phyloP scores from a whole-genome alignment of 1,140 invertebrate species.

The Anastrepha ludens region DNA sequence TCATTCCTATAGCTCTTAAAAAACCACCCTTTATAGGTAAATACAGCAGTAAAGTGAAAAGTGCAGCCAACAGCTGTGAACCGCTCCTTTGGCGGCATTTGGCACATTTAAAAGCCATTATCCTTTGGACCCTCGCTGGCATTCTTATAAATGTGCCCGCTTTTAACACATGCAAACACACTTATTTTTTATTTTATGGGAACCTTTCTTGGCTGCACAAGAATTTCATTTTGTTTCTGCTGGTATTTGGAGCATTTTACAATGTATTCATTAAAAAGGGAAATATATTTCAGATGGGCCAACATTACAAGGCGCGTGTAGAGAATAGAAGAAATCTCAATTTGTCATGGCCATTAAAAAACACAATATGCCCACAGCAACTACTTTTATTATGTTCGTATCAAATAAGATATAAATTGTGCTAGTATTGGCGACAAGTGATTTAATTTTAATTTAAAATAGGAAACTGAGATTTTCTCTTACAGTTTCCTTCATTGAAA shows the following conservation, averaged over 20 bases:
- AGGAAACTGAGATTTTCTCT: too few species aligned
- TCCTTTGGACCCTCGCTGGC: background rate
- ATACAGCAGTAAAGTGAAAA: background rate
- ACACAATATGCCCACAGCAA: background rate
- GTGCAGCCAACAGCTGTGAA: constrained; percentile 2
- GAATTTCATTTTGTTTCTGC: constrained; percentile 19
- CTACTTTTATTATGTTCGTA: background rate
- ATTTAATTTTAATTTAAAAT: background rate
- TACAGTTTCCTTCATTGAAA: too few species aligned
- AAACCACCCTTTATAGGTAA: too few species aligned
- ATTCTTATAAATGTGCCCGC: too few species aligned
- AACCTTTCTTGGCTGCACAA: constrained; percentile 31
- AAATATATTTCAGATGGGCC: constrained; percentile 4
- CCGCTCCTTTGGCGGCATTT: constrained; percentile 9
- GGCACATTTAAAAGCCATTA: constrained; percentile 41
- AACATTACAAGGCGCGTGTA: background rate
- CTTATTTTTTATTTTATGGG: too few species aligned
- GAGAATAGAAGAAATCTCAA: background rate
- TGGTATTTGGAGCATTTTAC: background rate
- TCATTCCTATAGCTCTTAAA: too few species aligned
- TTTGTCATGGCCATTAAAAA: background rate
- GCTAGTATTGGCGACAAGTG: too few species aligned
- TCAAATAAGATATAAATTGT: too few species aligned
- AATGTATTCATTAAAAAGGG: constrained; percentile 8
- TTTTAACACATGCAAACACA: too few species aligned